phyloP scores from a whole-genome alignment of 2,797 vertebrate genomes.

The Tragelaphus oryx region DNA sequence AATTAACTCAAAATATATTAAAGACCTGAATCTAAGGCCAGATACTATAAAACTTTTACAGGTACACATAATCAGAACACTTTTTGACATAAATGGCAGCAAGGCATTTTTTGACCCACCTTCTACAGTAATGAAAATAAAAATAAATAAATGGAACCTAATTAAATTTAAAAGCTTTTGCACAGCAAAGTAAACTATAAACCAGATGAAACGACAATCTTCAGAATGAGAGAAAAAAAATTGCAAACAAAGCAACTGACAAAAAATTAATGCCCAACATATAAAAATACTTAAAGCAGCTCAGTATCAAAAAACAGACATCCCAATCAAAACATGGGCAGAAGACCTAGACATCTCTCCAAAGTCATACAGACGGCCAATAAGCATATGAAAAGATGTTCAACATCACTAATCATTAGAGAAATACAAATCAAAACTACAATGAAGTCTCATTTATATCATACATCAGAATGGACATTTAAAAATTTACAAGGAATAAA shows the following conservation, averaged over 20 bases:
- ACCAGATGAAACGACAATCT: not conserved
- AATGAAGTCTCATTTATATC: not conserved
- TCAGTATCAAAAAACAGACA: not conserved
- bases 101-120: not conserved
- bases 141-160: not conserved
- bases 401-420: not conserved
- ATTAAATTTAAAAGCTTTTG: not conserved
- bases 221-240: not conserved
- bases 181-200: not conserved
- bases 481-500: not conserved
- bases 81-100: not conserved
- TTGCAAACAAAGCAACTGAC: not conserved
- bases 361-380: not conserved
- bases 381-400: not conserved
- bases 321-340: not conserved
- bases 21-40: not conserved
- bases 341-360: not conserved
- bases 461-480: not conserved
- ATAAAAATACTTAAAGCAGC: not conserved
- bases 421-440: not conserved
- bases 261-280: not conserved
- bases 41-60: not conserved
- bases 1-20: not conserved
- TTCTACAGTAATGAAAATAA: not conserved
- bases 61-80: not conserved